Conservation (phyloP, 2,888 invertebrate genomes). For the Xestia ashworthii region DNA sequence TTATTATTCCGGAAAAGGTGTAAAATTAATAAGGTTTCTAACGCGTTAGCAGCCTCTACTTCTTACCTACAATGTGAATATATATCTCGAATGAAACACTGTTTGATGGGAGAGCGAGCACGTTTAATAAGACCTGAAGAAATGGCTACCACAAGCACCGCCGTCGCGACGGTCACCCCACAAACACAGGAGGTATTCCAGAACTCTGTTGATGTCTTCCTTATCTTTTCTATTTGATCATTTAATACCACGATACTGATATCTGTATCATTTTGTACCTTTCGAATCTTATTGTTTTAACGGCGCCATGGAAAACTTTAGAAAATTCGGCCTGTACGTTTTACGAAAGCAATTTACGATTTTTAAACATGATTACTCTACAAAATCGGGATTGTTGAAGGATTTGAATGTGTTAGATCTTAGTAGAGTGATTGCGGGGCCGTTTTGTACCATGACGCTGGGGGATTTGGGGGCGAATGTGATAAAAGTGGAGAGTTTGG, state of each 20-base stretch:
- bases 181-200: conserved; percentile 83
- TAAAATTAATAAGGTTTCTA: conserved; percentile 47
- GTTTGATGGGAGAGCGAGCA: conserved; percentile 85
- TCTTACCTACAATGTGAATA: conserved; percentile 74
- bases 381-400: conserved; percentile 90
- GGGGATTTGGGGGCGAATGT: conserved; percentile 98
- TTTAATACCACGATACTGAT: conserved; percentile 69
- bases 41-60: conserved; percentile 44
- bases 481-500: conserved; percentile 97
- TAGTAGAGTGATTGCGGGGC: conserved; percentile 97
- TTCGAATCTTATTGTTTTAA: conserved; percentile 53
- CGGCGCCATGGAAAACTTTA: conserved; percentile 68
- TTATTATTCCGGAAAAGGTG: conserved; percentile 46
- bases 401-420: conserved; percentile 95
- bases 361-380: conserved; percentile 71
- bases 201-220: conserved; percentile 60
- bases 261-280: conserved; percentile 44
- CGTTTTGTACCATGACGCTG: conserved; percentile 98
- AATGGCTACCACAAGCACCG: conserved; percentile 88
- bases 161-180: conserved; percentile 83
- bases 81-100: conserved; percentile 56
- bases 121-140: conserved; percentile 75
- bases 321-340: conserved; percentile 64
- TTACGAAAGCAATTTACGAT: conserved; percentile 63
- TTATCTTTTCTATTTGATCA: conserved; percentile 81